phyloP scores from a whole-genome alignment of 1,140 invertebrate genomes.

The Cylas formicarius region DNA sequence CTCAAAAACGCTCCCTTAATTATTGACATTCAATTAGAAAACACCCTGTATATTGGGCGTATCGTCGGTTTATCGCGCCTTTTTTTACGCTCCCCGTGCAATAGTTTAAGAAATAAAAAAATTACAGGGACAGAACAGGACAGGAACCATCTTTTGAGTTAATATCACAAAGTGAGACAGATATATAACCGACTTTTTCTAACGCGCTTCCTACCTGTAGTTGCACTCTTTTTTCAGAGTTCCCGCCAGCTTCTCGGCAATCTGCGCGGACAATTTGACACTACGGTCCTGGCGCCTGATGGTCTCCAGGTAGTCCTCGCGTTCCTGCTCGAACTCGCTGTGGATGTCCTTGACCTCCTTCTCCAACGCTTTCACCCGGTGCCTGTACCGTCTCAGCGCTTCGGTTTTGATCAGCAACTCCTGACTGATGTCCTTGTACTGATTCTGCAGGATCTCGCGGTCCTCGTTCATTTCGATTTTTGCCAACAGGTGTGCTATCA shows the following conservation, averaged over 20 bases:
- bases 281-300: constrained; percentile 71
- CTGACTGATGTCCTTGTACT: constrained; percentile 69
- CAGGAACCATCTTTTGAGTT: too few species aligned
- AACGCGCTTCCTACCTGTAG: constrained; percentile 52
- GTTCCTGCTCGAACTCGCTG: constrained; percentile 75
- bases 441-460: constrained; percentile 51
- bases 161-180: too few species aligned
- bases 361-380: constrained; percentile 59
- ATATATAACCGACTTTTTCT: too few species aligned
- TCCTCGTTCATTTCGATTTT: constrained; percentile 63
- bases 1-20: too few species aligned
- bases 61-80: too few species aligned
- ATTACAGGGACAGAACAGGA: too few species aligned
- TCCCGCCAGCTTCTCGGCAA: constrained; percentile 65
- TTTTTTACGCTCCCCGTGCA: too few species aligned
- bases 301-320: constrained; percentile 79
- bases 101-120: too few species aligned
- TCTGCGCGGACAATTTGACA: constrained; percentile 59
- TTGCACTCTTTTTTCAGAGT: constrained; percentile 68
- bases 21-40: too few species aligned
- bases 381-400: constrained; percentile 59
- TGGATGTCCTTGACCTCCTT: constrained; percentile 73
- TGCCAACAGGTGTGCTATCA: constrained; percentile 58
- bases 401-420: constrained; percentile 68
- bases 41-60: too few species aligned